Conservation (phyloP, 2,113 vertebrate genomes). For the Callipepla squamata region DNA sequence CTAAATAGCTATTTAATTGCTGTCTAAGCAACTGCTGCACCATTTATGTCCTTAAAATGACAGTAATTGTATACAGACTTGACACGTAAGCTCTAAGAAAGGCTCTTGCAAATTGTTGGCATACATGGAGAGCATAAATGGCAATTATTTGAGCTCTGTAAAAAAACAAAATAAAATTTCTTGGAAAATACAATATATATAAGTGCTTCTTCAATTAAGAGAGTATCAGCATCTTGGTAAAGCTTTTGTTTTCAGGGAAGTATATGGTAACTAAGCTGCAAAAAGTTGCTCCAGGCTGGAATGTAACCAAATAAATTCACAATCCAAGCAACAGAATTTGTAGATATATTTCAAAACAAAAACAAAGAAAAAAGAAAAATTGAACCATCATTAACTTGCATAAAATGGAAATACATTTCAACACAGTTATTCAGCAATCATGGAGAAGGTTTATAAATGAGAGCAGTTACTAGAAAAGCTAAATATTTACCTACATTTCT, state of each 20-base stretch:
- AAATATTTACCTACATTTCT: not conserved
- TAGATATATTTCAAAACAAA: not conserved
- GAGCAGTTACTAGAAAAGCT: not conserved
- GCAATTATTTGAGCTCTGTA: not conserved
- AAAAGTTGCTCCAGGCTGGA: not conserved
- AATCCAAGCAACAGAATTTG: not conserved
- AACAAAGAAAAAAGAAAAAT: not conserved
- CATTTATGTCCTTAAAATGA: not conserved
- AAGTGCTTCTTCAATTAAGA: conserved; percentile 12
- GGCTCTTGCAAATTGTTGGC: not conserved
- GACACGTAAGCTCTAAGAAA: not conserved
- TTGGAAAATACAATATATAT: not conserved
- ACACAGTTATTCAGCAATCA: not conserved
- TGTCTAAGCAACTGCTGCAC: not conserved
- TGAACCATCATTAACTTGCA: not conserved
- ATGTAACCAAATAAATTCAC: not conserved
- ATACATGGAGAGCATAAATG: not conserved
- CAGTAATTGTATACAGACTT: not conserved
- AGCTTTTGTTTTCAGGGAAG: conserved; percentile 15
- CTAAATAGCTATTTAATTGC: conserved; percentile 15
- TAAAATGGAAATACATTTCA: not conserved
- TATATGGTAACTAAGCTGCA: not conserved
- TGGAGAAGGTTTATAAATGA: not conserved
- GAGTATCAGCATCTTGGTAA: not conserved
- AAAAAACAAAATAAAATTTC: not conserved